Base-by-base conservation (phyloP, 2,797 vertebrate genomes). In the Lithobates sylvaticus region DNA sequence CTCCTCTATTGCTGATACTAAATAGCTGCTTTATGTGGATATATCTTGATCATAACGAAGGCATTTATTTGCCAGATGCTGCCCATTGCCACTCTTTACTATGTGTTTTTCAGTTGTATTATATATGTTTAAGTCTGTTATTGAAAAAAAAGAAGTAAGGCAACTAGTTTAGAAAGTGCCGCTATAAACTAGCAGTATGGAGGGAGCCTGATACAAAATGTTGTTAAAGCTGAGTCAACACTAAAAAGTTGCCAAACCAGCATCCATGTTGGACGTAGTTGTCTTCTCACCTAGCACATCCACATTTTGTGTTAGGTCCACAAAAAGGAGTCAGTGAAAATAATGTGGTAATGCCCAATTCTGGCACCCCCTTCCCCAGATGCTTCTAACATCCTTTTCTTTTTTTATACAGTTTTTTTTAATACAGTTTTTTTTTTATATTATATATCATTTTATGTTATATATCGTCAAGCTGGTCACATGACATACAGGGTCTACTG, bases 1-100 rank as follows among this genome's bases (percentile, higher is more conserved):
- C 67, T 64, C 68, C 58, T 50, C 77, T 68, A 67, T 67, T 73
- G 26, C 79, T 78, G 29, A 36, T 82, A 23, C 36, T 72, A 67
- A 80, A 80, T 80, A 69, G 78, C 36, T 27, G 39, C 27, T 27
- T 80, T 68, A 68, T 69, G 78, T 44, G n/a, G 27, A 47, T 68
- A 67, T 80, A 50, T 69, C 68, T 77, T 77, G 76, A 27, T 36
- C 76, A 36, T 77, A 32, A 77, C 65, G 2, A 29, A 67, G 65
- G 27, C 65, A 65, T 67, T 67, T 67, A 67, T 67, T 67, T 29
- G 65, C 65, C 65, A 67, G 65, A 67, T 29, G 65, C 65, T 67
- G 27, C 26, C 65, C 65, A 29, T 67, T 27, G 65, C 65, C 65
- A 67, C n/a, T 10, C 65, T 29, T 67, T 67, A 27, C 10, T 27